Evolutionary conservation across 53 echinoderm and acorn worm species (phyloP).

Genomic region (Echinarachnius parma): DNA sequence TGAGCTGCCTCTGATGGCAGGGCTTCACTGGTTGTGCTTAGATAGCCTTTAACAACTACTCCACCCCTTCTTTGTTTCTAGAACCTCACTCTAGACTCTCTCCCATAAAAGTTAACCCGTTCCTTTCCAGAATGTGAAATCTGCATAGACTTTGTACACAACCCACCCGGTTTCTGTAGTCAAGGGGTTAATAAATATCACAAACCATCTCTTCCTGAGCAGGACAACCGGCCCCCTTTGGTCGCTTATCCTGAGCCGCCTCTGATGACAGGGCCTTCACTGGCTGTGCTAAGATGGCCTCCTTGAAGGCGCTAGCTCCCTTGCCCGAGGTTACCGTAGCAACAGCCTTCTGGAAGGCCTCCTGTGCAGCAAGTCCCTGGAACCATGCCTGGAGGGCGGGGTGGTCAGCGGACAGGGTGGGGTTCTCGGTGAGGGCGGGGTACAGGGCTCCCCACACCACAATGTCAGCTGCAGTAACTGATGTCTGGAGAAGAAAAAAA

Average conservation of each 20-base stretch:
- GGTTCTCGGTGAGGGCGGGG: conserved; percentile 54
- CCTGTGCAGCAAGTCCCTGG: conserved; percentile 49
- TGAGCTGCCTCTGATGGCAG: too few relatives aligned
- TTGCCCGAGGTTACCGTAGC: conserved; percentile 62
- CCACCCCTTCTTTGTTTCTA: not conserved
- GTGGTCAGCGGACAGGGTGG: conserved; percentile 37
- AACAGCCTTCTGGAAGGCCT: conserved; percentile 55
- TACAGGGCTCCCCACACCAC: conserved; percentile 79
- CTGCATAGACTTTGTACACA: too few relatives aligned
- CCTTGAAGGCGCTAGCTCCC: conserved; percentile 71
- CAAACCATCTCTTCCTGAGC: not conserved
- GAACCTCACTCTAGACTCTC: not conserved
- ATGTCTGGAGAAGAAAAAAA: conserved; percentile 39
- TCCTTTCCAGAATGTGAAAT: too few relatives aligned
- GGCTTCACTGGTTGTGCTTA: too few relatives aligned
- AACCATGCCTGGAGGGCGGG: conserved; percentile 62
- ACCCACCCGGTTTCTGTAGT: too few relatives aligned
- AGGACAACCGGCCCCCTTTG: not conserved
- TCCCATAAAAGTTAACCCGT: not conserved
- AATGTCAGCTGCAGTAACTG: conserved; percentile 70
- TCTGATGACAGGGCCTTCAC: conserved; percentile 25
- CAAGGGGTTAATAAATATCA: too few relatives aligned
- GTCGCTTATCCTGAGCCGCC: not conserved
- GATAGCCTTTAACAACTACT: too few relatives aligned
- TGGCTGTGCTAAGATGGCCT: conserved; percentile 74